Conservation (phyloP, 2,888 invertebrate genomes). For the Ornithoptera alexandrae region DNA sequence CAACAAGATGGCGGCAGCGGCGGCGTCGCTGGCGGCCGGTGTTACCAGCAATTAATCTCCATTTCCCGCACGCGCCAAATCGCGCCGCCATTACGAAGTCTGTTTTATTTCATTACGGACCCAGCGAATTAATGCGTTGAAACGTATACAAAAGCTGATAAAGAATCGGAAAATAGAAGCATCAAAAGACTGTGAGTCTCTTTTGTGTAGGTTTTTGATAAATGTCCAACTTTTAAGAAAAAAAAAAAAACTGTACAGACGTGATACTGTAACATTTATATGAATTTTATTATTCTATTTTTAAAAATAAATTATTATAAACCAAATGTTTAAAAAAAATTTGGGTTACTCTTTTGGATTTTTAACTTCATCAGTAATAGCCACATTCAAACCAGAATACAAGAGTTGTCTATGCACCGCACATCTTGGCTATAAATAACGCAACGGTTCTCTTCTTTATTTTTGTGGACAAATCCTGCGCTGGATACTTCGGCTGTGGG, state of each 20-base stretch:
- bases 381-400: slow-evolving; percentile 4
- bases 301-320: no score
- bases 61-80: slow-evolving; percentile 73
- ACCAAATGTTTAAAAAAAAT: no score
- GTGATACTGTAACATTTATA: neutral
- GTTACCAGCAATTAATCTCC: slow-evolving; percentile 75
- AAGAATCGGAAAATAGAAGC: slow-evolving; percentile 55
- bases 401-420: slow-evolving; percentile 1
- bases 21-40: slow-evolving; percentile 54
- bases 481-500: no score
- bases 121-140: slow-evolving; percentile 68
- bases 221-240: slow-evolving; percentile 46
- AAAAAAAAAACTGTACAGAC: neutral
- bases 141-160: slow-evolving; percentile 62
- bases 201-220: slow-evolving; percentile 58
- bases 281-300: no score
- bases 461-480: no score
- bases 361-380: neutral
- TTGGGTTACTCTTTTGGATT: no score
- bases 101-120: slow-evolving; percentile 77
- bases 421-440: no score
- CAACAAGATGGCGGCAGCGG: slow-evolving; percentile 62
- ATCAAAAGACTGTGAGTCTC: slow-evolving; percentile 55
- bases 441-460: no score
- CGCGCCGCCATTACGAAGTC: slow-evolving; percentile 66